Evolutionary conservation across 1,140 invertebrate genomes (phyloP).

Genomic region (Drosophila kohkoa): DNA sequence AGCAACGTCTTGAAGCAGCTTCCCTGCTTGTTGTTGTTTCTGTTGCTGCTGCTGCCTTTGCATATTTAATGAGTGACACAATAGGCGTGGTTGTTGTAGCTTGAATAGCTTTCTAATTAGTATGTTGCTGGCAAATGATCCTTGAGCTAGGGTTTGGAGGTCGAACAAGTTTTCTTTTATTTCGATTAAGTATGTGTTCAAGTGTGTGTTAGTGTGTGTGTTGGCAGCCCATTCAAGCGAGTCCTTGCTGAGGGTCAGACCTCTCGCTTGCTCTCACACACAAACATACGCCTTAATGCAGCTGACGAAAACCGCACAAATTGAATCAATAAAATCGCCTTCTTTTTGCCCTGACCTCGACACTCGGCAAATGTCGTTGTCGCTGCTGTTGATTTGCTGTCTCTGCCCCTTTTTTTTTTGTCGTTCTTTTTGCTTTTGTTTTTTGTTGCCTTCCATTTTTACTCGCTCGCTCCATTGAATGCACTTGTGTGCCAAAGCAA

Average conservation of each 20-base stretch:
- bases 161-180: constrained; percentile 26
- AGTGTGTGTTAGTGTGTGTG: neutral
- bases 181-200: constrained; percentile 27
- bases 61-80: constrained; percentile 64
- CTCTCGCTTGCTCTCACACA: neutral
- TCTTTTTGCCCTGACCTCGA: constrained; percentile 50
- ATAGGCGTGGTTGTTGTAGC: constrained; percentile 42
- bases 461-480: constrained; percentile 38
- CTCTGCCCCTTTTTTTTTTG: constrained; percentile 1
- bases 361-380: constrained; percentile 36
- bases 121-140: constrained; percentile 70
- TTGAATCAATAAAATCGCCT: constrained; percentile 63
- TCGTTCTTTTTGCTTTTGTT: no score
- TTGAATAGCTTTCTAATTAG: constrained; percentile 81
- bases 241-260: constrained; percentile 64
- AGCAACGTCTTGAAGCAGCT: constrained; percentile 8
- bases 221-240: constrained; percentile 23
- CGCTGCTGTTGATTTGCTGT: constrained; percentile 9
- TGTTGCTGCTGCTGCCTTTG: constrained; percentile 21
- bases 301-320: constrained; percentile 42
- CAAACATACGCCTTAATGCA: neutral
- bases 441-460: constrained; percentile 12
- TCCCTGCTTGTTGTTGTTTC: neutral
- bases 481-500: constrained; percentile 28
- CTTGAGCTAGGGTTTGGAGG: constrained; percentile 51